Percentiles rank a stretch among this genome's conserved stretches.
Evolutionary conservation across 2,888 invertebrate species (phyloP).

Genomic region (Pristionchus entomophagus): DNA sequence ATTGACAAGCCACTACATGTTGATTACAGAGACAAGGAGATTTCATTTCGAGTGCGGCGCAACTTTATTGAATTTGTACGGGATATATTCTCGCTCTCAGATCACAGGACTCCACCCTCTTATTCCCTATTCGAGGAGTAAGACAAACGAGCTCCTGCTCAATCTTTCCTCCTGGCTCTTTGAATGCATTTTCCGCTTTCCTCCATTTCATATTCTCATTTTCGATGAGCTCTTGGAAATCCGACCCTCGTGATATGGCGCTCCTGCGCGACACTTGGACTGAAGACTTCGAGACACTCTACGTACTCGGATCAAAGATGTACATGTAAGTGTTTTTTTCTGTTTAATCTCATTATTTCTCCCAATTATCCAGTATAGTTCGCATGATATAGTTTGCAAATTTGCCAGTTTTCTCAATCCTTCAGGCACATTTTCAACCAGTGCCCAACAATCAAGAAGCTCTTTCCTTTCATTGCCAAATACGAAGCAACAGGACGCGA

Average conservation of each 20-base stretch:
- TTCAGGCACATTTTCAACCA: not conserved
- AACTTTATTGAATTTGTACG: too few species aligned
- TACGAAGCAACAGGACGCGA: not conserved
- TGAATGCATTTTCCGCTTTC: not conserved
- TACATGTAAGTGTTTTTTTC: not conserved
- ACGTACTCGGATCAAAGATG: not conserved
- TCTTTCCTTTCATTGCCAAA: not conserved
- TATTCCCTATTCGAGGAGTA: not conserved
- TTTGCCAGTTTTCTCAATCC: too few species aligned
- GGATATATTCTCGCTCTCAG: too few species aligned
- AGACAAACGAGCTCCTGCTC: too few species aligned
- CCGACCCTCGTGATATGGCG: not conserved
- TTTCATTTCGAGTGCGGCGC: too few species aligned
- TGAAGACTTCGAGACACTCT: not conserved
- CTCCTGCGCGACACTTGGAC: not conserved
- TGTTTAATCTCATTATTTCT: not conserved
- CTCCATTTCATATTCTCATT: too few species aligned
- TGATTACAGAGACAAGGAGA: too few species aligned
- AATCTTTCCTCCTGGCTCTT: not conserved
- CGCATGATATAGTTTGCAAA: too few species aligned
- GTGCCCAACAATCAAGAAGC: not conserved
- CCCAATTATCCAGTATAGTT: too few species aligned
- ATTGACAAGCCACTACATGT: too few species aligned
- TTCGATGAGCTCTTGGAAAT: not conserved
- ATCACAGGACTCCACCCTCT: constrained; percentile 11